Conservation (phyloP, 2,113 vertebrate genomes). For the Ageneiosus marmoratus region DNA sequence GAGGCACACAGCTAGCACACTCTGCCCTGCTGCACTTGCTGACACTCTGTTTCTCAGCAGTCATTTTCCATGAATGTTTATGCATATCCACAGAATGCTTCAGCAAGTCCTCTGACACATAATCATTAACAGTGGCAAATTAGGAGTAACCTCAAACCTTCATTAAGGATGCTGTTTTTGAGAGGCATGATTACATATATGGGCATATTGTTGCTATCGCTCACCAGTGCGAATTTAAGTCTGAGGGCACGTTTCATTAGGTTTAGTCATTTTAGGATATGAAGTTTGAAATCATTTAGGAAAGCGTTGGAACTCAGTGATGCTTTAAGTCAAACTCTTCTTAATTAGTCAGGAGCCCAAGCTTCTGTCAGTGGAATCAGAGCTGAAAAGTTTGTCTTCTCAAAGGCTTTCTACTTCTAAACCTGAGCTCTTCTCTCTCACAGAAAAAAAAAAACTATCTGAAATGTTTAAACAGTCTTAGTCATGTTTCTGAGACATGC, state of each 20-base stretch:
- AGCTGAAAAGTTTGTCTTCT: constrained; percentile 14
- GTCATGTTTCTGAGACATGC: not conserved
- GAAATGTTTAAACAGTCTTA: constrained; percentile 7
- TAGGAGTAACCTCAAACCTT: not conserved
- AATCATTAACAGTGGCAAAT: constrained; percentile 20
- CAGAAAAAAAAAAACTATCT: not conserved
- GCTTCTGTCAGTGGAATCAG: constrained; percentile 32
- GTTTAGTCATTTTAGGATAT: not conserved
- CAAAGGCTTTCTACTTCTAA: not conserved
- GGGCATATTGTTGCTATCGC: not conserved
- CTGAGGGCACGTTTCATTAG: not conserved
- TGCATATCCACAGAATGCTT: constrained; percentile 21
- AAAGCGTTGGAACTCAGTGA: not conserved
- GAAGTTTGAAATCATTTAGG: constrained; percentile 17
- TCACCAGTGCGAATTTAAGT: not conserved
- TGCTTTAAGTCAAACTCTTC: constrained; percentile 27
- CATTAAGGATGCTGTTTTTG: not conserved
- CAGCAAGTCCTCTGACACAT: constrained; percentile 11
- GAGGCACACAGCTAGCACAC: constrained; percentile 57
- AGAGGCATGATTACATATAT: not conserved
- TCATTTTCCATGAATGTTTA: constrained; percentile 24
- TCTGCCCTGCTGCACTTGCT: constrained; percentile 33
- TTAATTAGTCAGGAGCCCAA: constrained; percentile 27
- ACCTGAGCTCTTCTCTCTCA: not conserved
- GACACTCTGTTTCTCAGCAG: constrained; percentile 31